Base-by-base conservation (phyloP, 2,797 vertebrate species). In the Dromococcyx pavoninus region DNA sequence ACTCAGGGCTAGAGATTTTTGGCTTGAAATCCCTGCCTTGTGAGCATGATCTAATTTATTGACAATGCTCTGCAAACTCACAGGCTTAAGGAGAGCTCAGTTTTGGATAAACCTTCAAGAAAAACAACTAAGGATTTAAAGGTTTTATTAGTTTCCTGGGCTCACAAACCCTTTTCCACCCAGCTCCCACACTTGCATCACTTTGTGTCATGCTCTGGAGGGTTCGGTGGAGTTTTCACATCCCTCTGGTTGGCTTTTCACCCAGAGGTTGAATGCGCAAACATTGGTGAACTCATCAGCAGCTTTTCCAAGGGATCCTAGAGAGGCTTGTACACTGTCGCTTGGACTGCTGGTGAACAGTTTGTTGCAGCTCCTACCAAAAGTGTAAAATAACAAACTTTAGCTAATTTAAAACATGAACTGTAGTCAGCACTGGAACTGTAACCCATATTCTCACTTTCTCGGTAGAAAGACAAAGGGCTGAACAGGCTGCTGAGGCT, bases 21-120 rank as follows among this genome's bases (percentile, higher is more conserved):
- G 95, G 95, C 95, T 95, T 54, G 84, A 93, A 91, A 96, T 91
- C 83, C 79, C 74, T 94, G 89, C 93, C 93, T 96, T 87, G 93
- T 94, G 95, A 97, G 96, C 90, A 97, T 95, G 95, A 97, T 91
- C 95, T 97, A 96, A 96, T 96, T 97, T 97, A 96, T 96, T 97
- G 96, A 97, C 95, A 94, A 44, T 74, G 89, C 91, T 95, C 95
- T 76, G 93, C 65, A 94, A 95, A 77, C 89, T 93, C 80, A 61
- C 69, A 77, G 73, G 77, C 93, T 95, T 93, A 91, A 85, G 77
- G 7, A 91, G 77, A 94, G 77, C 89, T 94, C 80, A 39, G 64
- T 89, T 94, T 95, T 94, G 90, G 93, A 95, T 73, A 95, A 91
- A 94, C 60, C 91, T 94, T 96, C 88, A 97, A 96, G 91, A 91